Base-by-base conservation (phyloP, 2,797 vertebrate species). In the Rachycentron canadum region DNA sequence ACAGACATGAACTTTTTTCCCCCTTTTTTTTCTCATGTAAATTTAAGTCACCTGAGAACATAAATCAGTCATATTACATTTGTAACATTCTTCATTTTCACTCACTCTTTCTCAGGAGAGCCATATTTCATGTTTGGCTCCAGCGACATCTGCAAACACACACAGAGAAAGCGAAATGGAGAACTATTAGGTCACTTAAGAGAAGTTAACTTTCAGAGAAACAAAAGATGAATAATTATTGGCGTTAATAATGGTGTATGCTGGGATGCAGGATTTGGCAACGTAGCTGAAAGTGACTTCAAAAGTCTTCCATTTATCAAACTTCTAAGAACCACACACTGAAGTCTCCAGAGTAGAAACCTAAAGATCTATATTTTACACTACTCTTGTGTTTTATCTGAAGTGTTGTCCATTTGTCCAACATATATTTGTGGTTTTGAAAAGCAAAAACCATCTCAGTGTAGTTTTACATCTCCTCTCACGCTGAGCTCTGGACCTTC, bases 71-170 rank as follows among this genome's bases (percentile, higher is more conserved):
- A 25, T 6, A 8, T 47, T 30, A 55, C 47, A 50, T 52, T 66
- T 17, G 41, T 3, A 60, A 26, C 13, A 32, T 5, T 41, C 6
- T 43, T 63, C 4, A 2, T 52, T 66, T 30, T 52, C 53, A 89
- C 94, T 94, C 82, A 95, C 94, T 86, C 93, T 94, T 94, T 57
- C 84, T 94, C 82, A 95, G 67, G 60, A 94, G 78, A 85, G 88
- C 66, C 95, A 95, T 95, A 4, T 82, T 91, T 90, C 81, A 83
- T 73, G 32, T 71, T 83, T 73, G 61, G 69, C 71, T 73, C 50
- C 72, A 70, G 69, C 26, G 25, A 74, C 92, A 92, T 90, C 90
- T 93, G 85, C 53, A 88, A 76, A 80, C 30, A 61, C 50, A 81
- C 23, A 61, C 4, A 62, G 19, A 61, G 4, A 53, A 2, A 21